Percentiles rank a stretch among this genome's conserved stretches.
Evolutionary conservation across 2,113 vertebrate species (phyloP).

Genomic region (Indicator maculatus): DNA sequence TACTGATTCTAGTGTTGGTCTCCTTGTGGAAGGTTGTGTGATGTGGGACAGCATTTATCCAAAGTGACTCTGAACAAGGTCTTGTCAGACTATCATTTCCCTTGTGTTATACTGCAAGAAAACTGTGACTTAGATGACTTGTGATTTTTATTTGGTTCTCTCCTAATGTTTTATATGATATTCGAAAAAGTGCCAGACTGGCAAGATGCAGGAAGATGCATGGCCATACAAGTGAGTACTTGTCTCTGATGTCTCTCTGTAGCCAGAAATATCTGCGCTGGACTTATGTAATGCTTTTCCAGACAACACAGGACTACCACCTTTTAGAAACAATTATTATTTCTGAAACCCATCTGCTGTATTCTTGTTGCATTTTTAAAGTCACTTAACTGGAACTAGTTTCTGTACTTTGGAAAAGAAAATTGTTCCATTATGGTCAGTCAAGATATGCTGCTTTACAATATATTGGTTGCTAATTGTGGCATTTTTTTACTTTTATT

Average conservation of each 20-base stretch:
- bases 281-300: background rate
- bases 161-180: background rate
- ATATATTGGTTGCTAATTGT: background rate
- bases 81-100: background rate
- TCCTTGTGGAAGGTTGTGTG: background rate
- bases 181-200: background rate
- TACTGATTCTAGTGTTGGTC: constrained; percentile 1
- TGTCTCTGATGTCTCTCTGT: background rate
- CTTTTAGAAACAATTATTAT: background rate
- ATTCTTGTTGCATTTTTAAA: background rate
- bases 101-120: background rate
- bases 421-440: background rate
- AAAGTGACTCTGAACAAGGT: background rate
- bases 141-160: background rate
- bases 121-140: background rate
- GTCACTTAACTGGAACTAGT: background rate
- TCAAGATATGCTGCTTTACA: background rate
- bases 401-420: background rate
- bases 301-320: background rate
- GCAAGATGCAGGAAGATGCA: background rate
- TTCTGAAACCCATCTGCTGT: background rate
- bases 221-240: background rate
- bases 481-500: background rate
- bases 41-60: background rate
- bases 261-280: background rate